Evolutionary conservation across 2,797 vertebrate species (phyloP).

Genomic region (Xiphophorus birchmanni): DNA sequence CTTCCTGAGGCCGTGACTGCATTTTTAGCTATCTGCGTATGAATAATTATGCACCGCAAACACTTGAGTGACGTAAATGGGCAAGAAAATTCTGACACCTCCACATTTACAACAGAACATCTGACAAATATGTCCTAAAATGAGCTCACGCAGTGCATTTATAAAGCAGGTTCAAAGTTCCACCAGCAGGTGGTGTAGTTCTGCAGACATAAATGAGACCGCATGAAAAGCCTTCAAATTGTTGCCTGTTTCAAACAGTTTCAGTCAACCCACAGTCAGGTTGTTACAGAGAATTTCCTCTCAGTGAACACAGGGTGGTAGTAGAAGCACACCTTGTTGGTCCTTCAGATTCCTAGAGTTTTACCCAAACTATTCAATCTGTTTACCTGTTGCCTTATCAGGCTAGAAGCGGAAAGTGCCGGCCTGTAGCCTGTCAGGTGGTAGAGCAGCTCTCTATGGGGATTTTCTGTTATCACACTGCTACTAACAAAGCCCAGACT

Average conservation of each 20-base stretch:
- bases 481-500: not conserved
- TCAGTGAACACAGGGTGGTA: constrained; percentile 62
- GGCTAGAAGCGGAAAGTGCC: not conserved
- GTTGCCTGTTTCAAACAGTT: not conserved
- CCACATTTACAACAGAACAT: not conserved
- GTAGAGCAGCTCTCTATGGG: not conserved
- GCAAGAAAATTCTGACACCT: not conserved
- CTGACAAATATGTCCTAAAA: not conserved
- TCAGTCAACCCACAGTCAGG: not conserved
- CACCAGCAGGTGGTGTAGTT: not conserved
- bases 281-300: constrained; percentile 3
- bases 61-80: not conserved
- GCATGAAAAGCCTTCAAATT: not conserved
- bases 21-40: not conserved
- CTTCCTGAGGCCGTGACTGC: not conserved
- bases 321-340: constrained; percentile 9
- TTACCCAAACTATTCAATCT: not conserved
- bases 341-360: not conserved
- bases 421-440: not conserved
- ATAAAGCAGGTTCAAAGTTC: not conserved
- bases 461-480: not conserved
- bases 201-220: not conserved
- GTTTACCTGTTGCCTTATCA: not conserved
- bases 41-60: not conserved
- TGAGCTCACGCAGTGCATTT: not conserved